A percentile compares a stretch with the other conserved stretches of the same genome.
Conservation (phyloP, 2,797 vertebrate genomes). For the Muraenolepis orangiensis region DNA sequence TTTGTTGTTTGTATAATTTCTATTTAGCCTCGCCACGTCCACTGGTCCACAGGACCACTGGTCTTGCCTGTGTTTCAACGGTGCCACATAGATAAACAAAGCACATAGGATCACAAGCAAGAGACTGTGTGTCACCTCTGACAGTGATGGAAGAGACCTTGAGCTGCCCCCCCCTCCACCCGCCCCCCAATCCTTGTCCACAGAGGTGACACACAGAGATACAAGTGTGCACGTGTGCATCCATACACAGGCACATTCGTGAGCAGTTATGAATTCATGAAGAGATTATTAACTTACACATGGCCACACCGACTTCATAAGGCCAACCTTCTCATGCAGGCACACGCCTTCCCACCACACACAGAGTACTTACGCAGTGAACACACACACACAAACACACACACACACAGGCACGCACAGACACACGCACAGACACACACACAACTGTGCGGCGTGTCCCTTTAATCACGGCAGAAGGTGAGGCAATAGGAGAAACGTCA, state of each 20-base stretch:
- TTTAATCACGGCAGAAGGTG: slow-evolving; percentile 49
- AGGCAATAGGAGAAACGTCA: slow-evolving; percentile 32
- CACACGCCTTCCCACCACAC: not conserved
- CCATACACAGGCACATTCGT: not conserved
- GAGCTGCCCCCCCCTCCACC: not conserved
- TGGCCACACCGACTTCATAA: not conserved
- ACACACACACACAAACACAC: slow-evolving; percentile 3
- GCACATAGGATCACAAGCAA: not conserved
- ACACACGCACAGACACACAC: slow-evolving; percentile 25
- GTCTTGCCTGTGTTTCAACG: too few relatives aligned
- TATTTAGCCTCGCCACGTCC: too few relatives aligned
- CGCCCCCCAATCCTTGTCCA: not conserved
- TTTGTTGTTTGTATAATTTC: too few relatives aligned
- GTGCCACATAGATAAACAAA: not conserved
- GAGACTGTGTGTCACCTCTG: not conserved
- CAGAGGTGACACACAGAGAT: not conserved
- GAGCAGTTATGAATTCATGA: not conserved
- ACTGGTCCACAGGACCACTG: too few relatives aligned
- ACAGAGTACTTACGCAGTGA: not conserved
- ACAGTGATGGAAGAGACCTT: not conserved
- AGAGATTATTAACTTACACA: too few relatives aligned
- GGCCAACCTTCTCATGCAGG: not conserved
- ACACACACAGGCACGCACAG: slow-evolving; percentile 5
- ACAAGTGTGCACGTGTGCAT: not conserved
- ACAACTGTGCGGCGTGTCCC: slow-evolving; percentile 26